Percentiles rank a stretch among this genome's conserved stretches.
phyloP scores from a whole-genome alignment of 2,113 vertebrate species.

The Sphaerodactylus townsendi region DNA sequence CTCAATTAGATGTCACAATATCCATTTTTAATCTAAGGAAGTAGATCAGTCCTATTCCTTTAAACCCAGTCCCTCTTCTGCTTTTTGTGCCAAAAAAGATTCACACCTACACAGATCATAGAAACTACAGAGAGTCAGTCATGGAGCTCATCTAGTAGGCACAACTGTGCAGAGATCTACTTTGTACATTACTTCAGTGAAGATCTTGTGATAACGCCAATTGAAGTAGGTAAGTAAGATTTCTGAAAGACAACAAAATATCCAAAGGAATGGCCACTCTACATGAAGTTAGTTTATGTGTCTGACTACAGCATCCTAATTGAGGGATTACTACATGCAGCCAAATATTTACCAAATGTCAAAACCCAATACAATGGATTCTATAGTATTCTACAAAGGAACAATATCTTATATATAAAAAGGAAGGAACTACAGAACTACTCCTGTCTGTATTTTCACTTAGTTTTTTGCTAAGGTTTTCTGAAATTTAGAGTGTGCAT shows the following conservation, averaged over 20 bases:
- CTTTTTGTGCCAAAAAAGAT: not conserved
- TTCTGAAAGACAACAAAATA: too few relatives aligned
- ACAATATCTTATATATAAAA: not conserved
- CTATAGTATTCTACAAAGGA: not conserved
- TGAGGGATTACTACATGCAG: too few relatives aligned
- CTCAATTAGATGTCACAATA: not conserved
- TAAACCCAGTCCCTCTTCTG: not conserved
- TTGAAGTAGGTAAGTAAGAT: too few relatives aligned
- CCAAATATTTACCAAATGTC: too few relatives aligned
- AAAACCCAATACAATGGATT: too few relatives aligned
- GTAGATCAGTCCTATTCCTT: not conserved
- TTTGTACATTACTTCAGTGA: too few relatives aligned
- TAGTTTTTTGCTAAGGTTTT: not conserved
- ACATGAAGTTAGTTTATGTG: too few relatives aligned
- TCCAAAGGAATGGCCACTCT: too few relatives aligned
- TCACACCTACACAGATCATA: not conserved
- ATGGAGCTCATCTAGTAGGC: not conserved
- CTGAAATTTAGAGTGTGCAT: not conserved
- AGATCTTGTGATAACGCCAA: too few relatives aligned
- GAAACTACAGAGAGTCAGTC: not conserved
- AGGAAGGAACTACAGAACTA: not conserved
- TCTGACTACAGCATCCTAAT: too few relatives aligned
- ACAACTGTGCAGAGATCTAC: too few relatives aligned
- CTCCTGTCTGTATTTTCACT: not conserved
- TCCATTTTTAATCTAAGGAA: not conserved